Percentiles rank a stretch among this genome's conserved stretches.
phyloP scores from a whole-genome alignment of 2,113 vertebrate species.

The Caloenas nicobarica region DNA sequence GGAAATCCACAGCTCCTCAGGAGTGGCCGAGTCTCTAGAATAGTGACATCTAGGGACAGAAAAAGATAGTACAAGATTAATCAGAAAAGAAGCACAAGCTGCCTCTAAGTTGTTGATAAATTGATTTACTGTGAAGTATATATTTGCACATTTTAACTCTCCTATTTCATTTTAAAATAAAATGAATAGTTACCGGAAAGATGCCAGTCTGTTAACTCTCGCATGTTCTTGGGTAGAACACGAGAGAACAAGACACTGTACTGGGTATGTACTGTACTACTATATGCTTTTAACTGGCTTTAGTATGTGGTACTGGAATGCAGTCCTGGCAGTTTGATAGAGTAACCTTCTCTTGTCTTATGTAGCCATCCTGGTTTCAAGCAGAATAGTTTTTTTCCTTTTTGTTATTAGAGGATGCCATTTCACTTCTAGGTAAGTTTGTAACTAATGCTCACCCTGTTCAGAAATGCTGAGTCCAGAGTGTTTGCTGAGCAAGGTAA shows the following conservation, averaged over 20 bases:
- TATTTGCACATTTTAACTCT: not conserved
- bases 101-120: not conserved
- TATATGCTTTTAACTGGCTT: not conserved
- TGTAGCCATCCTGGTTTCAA: not conserved
- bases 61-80: not conserved
- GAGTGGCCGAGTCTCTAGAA: not conserved
- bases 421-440: not conserved
- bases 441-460: accelerated
- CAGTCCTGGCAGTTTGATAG: not conserved
- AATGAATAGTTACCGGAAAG: not conserved
- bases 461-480: not conserved
- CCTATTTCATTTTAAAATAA: not conserved
- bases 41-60: not conserved
- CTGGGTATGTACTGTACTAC: no score
- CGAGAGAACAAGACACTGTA: not conserved
- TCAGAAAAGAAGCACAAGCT: not conserved
- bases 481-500: not conserved
- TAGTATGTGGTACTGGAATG: no score
- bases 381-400: not conserved
- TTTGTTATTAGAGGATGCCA: not conserved
- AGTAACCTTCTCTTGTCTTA: not conserved
- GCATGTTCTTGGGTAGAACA: accelerated
- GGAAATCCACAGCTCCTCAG: not conserved
- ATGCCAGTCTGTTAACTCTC: not conserved
- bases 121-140: not conserved